These are phyloP conservation scores for Avahi laniger DNA, from an alignment of 2,797 vertebrate species.

Conservation along the genomic window DNA sequence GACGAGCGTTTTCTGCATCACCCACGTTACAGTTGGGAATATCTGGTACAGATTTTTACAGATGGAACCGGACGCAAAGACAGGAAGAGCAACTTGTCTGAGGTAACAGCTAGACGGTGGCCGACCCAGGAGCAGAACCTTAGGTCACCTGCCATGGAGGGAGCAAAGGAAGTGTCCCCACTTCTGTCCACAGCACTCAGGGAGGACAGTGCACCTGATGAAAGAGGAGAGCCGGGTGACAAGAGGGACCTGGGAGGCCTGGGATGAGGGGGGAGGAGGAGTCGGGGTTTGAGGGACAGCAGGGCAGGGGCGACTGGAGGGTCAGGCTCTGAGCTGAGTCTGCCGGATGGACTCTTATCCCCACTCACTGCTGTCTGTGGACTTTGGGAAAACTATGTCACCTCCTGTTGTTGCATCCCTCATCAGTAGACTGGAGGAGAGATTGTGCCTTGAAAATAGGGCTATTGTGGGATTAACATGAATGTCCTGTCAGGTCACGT, in stretches of 20 bases:
- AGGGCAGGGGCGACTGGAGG: accelerated
- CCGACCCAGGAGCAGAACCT: too few relatives aligned
- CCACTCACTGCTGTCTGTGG: accelerated
- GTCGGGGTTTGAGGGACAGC: accelerated
- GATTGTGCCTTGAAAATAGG: not conserved
- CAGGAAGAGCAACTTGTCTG: too few relatives aligned
- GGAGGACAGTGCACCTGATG: too few relatives aligned
- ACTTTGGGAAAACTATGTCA: too few relatives aligned
- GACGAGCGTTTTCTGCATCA: too few relatives aligned
- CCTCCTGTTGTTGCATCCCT: accelerated
- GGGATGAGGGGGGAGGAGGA: not conserved
- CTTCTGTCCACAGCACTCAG: not conserved
- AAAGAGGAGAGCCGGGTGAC: too few relatives aligned
- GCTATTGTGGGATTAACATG: not conserved
- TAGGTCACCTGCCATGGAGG: too few relatives aligned
- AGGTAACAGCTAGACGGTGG: too few relatives aligned
- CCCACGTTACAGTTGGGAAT: too few relatives aligned
- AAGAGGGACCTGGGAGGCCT: not conserved
- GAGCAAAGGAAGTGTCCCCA: not conserved
- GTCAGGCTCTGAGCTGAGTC: not conserved
- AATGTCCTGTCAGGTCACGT: too few relatives aligned
- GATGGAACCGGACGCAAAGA: too few relatives aligned
- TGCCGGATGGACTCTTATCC: not conserved
- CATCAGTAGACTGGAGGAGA: not conserved
- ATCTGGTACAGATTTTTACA: too few relatives aligned